phyloP scores from a whole-genome alignment of 2,113 vertebrate species.

The Cyprinodon brontotheroides region DNA sequence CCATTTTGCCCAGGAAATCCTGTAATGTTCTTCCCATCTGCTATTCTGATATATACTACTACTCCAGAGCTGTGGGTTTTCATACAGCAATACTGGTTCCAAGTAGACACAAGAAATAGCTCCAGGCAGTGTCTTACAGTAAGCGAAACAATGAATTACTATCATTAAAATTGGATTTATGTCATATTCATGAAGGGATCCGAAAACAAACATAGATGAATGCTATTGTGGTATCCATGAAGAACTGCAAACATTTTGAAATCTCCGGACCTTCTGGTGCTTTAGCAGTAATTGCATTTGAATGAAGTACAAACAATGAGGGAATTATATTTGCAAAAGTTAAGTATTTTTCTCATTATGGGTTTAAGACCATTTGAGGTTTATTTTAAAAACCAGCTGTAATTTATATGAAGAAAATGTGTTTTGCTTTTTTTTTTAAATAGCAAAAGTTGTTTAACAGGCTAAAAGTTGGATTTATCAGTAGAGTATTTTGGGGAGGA shows the following conservation, averaged over 20 bases:
- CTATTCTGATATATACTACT: not conserved
- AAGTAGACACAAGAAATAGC: constrained; percentile 38
- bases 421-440: not conserved
- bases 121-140: constrained; percentile 28
- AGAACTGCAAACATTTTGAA: too few relatives aligned
- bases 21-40: too few relatives aligned
- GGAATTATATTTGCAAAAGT: constrained; percentile 4
- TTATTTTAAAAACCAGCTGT: not conserved
- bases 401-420: not conserved
- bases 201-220: constrained; percentile 49
- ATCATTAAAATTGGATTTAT: constrained; percentile 52
- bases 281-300: constrained; percentile 40
- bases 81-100: constrained; percentile 21
- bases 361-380: not conserved
- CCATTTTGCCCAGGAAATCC: not conserved
- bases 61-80: constrained; percentile 14
- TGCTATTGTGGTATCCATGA: constrained; percentile 41
- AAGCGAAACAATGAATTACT: constrained; percentile 34
- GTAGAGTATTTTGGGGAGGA: too few relatives aligned
- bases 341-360: not conserved
- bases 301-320: constrained; percentile 18
- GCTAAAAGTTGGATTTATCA: not conserved
- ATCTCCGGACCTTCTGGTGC: too few relatives aligned
- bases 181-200: constrained; percentile 28
- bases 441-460: not conserved